These are phyloP conservation scores for Habroteleia sp. DNA, from an alignment of 2,888 invertebrate genomes.

Conservation along the genomic window DNA sequence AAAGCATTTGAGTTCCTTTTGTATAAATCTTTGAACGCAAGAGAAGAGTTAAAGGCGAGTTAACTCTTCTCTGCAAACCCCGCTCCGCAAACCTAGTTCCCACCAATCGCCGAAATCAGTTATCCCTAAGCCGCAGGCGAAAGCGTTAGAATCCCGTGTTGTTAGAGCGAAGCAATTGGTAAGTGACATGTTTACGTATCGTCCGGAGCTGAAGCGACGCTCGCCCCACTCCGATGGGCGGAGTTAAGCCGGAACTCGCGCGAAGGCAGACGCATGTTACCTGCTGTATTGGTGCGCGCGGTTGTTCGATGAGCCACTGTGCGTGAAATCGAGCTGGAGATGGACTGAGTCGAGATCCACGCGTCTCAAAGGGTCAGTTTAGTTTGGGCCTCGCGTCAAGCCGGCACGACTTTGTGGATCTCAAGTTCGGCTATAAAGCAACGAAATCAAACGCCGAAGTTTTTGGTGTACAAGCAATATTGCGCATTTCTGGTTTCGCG, in stretches of 20 bases:
- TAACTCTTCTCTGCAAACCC: too few relatives aligned
- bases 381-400: conserved; percentile 63
- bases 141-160: conserved; percentile 10
- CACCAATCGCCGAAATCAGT: conserved; percentile 24
- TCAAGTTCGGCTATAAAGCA: background rate
- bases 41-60: too few relatives aligned
- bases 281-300: conserved; percentile 49
- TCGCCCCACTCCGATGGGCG: conserved; percentile 57
- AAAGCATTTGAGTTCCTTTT: too few relatives aligned
- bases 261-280: conserved; percentile 50
- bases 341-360: conserved; percentile 47
- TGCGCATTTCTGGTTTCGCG: too few relatives aligned
- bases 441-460: too few relatives aligned
- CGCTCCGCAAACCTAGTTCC: background rate
- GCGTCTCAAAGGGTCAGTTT: conserved; percentile 62
- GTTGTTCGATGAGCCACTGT: conserved; percentile 56
- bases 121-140: background rate
- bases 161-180: conserved; percentile 36
- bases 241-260: conserved; percentile 50
- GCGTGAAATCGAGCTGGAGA: conserved; percentile 58
- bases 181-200: conserved; percentile 48
- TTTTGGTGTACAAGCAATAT: too few relatives aligned
- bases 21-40: too few relatives aligned
- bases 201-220: background rate
- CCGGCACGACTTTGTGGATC: conserved; percentile 43